Conservation (phyloP, 2,113 vertebrate species). For the Pluvianellus socialis region DNA sequence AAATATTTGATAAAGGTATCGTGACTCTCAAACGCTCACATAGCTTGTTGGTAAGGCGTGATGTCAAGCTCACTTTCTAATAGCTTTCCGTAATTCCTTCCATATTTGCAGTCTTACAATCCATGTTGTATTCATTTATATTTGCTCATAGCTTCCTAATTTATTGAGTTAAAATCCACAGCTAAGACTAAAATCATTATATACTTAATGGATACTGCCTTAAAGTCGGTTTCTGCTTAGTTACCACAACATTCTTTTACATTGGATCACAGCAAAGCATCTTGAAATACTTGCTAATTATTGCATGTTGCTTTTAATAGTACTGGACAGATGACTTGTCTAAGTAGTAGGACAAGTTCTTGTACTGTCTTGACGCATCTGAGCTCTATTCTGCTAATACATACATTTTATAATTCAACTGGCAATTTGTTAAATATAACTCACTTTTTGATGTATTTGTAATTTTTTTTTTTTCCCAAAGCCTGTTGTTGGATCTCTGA, state of each 20-base stretch:
- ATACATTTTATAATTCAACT: not conserved
- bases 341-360: not conserved
- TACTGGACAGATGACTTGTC: not conserved
- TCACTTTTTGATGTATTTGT: not conserved
- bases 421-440: not conserved
- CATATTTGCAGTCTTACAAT: not conserved
- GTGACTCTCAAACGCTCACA: not conserved
- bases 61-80: not conserved
- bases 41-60: not conserved
- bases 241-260: not conserved
- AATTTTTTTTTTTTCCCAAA: not conserved
- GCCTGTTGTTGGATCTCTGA: not conserved
- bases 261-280: not conserved
- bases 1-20: slow-evolving; percentile 92
- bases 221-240: not conserved
- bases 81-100: not conserved
- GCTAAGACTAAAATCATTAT: not conserved
- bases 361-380: not conserved
- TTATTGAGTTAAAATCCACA: not conserved
- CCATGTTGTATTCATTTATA: not conserved
- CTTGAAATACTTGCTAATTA: not conserved
- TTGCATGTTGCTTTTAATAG: not conserved
- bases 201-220: not conserved
- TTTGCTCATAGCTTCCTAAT: not conserved
- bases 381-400: not conserved